phyloP scores from a whole-genome alignment of 2,113 vertebrate species.

The Cavia porcellus region DNA sequence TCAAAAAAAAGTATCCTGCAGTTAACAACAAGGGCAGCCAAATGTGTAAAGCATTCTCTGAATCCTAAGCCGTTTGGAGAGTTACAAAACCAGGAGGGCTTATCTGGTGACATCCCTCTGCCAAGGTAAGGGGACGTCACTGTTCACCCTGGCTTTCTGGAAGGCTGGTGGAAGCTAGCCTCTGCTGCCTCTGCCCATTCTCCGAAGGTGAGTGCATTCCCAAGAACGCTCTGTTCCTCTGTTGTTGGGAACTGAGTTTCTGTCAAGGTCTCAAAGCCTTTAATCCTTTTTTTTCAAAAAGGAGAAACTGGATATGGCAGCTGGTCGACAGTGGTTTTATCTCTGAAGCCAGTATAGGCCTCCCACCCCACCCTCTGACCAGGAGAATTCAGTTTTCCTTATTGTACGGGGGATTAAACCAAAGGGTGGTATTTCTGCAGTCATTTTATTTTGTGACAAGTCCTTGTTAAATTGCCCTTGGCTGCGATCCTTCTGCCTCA shows the following conservation, averaged over 20 bases:
- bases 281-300: neutral
- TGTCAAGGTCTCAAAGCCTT: neutral
- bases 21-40: slow-evolving; percentile 32
- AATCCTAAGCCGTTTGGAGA: slow-evolving; percentile 58
- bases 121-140: slow-evolving; percentile 33
- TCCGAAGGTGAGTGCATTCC: neutral
- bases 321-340: neutral
- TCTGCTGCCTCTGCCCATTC: neutral
- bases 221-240: neutral
- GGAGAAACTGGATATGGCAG: neutral
- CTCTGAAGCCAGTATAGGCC: neutral
- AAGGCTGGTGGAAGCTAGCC: neutral
- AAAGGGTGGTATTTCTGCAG: neutral
- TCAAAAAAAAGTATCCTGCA: neutral
- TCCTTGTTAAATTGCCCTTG: neutral
- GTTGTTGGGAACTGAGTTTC: neutral
- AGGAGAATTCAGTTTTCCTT: neutral
- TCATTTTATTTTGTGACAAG: neutral
- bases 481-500: neutral
- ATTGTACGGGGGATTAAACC: neutral
- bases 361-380: neutral
- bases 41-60: slow-evolving; percentile 8
- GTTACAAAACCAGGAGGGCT: slow-evolving; percentile 44
- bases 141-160: neutral
- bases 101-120: slow-evolving; percentile 60